A percentile compares a stretch with the other conserved stretches of the same genome.
These are phyloP conservation scores for Gadopsis bispinosus DNA, from an alignment of 2,797 vertebrate species.

Conservation along the genomic window DNA sequence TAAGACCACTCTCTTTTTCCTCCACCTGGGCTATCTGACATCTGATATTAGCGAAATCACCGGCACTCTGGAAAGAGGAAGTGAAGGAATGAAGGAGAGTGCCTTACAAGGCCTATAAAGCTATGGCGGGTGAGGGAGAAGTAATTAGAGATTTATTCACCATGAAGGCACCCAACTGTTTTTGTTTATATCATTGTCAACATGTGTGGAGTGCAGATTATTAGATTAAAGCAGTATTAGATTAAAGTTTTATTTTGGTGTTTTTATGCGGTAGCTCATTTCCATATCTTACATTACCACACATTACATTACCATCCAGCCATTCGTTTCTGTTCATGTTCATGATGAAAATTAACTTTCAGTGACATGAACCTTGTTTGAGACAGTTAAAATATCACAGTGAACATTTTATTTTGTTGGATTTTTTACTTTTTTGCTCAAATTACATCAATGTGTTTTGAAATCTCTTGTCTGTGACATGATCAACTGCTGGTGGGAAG, in stretches of 20 bases:
- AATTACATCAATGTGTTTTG: not conserved
- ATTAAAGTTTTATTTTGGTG: constrained; percentile 2
- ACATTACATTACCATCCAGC: not conserved
- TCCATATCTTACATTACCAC: constrained; percentile 9
- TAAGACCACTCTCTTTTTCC: constrained; percentile 77
- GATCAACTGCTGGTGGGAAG: not conserved
- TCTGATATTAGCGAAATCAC: constrained; percentile 77
- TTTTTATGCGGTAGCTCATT: constrained; percentile 17
- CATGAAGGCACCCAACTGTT: constrained; percentile 45
- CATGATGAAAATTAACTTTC: not conserved
- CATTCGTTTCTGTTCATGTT: constrained; percentile 1
- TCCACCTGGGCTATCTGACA: constrained; percentile 79
- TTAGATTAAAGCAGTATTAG: constrained; percentile 21
- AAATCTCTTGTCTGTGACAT: not conserved
- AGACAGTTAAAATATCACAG: not conserved
- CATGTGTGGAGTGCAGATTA: constrained; percentile 49
- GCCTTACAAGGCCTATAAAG: constrained; percentile 36
- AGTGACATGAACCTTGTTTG: constrained; percentile 14
- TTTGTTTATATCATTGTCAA: constrained; percentile 43
- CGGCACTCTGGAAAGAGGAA: constrained; percentile 62
- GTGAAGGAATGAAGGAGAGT: constrained; percentile 46
- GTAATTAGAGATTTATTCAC: constrained; percentile 59
- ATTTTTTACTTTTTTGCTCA: not conserved
- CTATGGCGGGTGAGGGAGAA: constrained; percentile 32
- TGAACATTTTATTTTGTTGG: not conserved